phyloP scores from a whole-genome alignment of 2,113 vertebrate species.

The Tautogolabrus adspersus region DNA sequence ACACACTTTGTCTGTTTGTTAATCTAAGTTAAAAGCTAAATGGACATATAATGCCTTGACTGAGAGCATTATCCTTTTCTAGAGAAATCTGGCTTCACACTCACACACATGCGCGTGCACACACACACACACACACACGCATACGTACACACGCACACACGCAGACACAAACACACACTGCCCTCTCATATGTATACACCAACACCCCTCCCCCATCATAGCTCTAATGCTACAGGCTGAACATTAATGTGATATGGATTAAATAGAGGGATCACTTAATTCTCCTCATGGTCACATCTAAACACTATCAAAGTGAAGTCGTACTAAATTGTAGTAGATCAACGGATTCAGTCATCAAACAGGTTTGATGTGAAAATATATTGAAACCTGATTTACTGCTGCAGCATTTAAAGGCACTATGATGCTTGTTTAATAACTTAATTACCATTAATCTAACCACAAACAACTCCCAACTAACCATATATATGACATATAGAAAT shows the following conservation, averaged over 20 bases:
- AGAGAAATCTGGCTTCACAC: slow-evolving; percentile 66
- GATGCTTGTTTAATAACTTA: background rate
- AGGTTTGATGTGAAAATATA: background rate
- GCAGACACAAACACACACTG: slow-evolving; percentile 39
- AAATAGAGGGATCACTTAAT: slow-evolving; percentile 46
- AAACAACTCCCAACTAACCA: background rate
- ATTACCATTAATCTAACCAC: background rate
- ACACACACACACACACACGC: slow-evolving; percentile 38
- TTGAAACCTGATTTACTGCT: background rate
- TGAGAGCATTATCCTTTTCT: slow-evolving; percentile 79
- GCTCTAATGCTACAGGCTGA: slow-evolving; percentile 52
- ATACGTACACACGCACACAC: slow-evolving; percentile 29
- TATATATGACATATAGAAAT: no score
- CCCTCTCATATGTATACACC: slow-evolving; percentile 27
- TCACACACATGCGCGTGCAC: slow-evolving; percentile 12
- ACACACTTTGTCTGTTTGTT: slow-evolving; percentile 63
- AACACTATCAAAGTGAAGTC: background rate
- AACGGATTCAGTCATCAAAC: slow-evolving; percentile 27
- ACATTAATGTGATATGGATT: slow-evolving; percentile 73
- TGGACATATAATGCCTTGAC: slow-evolving; percentile 81
- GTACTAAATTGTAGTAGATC: background rate
- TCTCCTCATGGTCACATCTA: slow-evolving; percentile 16
- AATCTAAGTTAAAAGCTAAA: slow-evolving; percentile 86
- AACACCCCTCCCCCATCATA: slow-evolving; percentile 30
- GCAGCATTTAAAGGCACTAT: background rate